Evolutionary conservation across 1,140 invertebrate species (phyloP).

Genomic region (Coboldia fuscipes): DNA sequence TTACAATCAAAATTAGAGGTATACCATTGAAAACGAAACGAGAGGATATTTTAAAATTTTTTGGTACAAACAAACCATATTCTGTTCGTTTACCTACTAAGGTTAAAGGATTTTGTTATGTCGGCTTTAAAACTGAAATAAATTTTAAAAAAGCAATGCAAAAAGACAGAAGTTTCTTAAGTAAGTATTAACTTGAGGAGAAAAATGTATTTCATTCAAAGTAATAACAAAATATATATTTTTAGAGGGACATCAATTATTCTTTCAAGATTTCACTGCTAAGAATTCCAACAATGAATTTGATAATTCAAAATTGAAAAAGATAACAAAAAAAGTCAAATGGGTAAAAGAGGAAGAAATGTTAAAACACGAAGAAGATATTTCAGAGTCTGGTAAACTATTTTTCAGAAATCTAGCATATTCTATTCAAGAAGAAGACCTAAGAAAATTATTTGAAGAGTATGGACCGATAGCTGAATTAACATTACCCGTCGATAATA

Average conservation of each 20-base stretch:
- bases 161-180: conserved; percentile 72
- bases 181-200: conserved; percentile 23
- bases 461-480: conserved; percentile 78
- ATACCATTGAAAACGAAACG: conserved; percentile 18
- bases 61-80: conserved; percentile 52
- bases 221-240: conserved; percentile 6
- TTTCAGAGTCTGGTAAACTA: conserved; percentile 79
- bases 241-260: conserved; percentile 38
- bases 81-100: conserved; percentile 60
- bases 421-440: conserved; percentile 66
- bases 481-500: conserved; percentile 69
- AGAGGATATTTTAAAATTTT: conserved; percentile 37
- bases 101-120: conserved; percentile 69
- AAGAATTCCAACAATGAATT: conserved; percentile 21
- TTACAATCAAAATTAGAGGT: conserved; percentile 25
- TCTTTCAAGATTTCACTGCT: conserved; percentile 36
- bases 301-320: conserved; percentile 20
- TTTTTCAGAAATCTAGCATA: conserved; percentile 91
- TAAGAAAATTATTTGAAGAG: conserved; percentile 65
- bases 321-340: conserved; percentile 24
- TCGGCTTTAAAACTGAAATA: conserved; percentile 67
- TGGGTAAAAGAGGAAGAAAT: conserved; percentile 48
- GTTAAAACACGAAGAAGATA: conserved; percentile 52
- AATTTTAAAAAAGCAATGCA: conserved; percentile 59
- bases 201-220: neutral